Conservation (phyloP, 2,797 vertebrate genomes). For the Acestrorhynchus altus region DNA sequence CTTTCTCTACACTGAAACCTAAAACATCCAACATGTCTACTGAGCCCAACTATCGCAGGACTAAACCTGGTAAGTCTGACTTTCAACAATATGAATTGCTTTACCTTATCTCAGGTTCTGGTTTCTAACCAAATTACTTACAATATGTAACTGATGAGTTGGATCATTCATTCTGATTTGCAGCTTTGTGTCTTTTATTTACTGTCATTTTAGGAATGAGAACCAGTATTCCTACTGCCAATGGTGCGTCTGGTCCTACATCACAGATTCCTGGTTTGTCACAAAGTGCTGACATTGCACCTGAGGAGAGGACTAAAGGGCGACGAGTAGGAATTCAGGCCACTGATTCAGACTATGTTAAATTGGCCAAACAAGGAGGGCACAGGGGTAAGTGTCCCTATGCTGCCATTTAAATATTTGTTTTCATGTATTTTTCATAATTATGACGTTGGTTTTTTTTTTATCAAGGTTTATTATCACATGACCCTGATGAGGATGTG, state of each 20-base stretch:
- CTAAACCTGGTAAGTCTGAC: constrained; percentile 57
- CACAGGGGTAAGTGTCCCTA: constrained; percentile 72
- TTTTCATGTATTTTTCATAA: neutral
- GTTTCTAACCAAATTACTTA: neutral
- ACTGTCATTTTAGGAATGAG: constrained; percentile 34
- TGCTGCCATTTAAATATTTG: neutral
- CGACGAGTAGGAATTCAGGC: constrained; percentile 80
- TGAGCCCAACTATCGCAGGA: constrained; percentile 58
- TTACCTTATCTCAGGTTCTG: neutral
- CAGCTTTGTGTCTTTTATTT: neutral
- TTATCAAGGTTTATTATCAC: constrained; percentile 76
- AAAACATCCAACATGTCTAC: constrained; percentile 47
- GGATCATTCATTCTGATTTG: neutral
- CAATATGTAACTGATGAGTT: neutral
- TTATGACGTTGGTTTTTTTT: neutral
- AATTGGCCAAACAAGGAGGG: constrained; percentile 82
- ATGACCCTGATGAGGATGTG: constrained; percentile 61
- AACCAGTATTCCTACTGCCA: constrained; percentile 30
- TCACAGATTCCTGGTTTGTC: constrained; percentile 84
- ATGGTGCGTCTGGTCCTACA: constrained; percentile 69
- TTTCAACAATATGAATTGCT: neutral
- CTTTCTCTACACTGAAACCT: constrained; percentile 4
- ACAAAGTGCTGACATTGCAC: constrained; percentile 65
- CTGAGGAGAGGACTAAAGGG: constrained; percentile 71
- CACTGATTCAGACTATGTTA: constrained; percentile 79